These are phyloP conservation scores for Lepisosteus osseus DNA, from an alignment of 2,113 vertebrate species.

Conservation along the genomic window DNA sequence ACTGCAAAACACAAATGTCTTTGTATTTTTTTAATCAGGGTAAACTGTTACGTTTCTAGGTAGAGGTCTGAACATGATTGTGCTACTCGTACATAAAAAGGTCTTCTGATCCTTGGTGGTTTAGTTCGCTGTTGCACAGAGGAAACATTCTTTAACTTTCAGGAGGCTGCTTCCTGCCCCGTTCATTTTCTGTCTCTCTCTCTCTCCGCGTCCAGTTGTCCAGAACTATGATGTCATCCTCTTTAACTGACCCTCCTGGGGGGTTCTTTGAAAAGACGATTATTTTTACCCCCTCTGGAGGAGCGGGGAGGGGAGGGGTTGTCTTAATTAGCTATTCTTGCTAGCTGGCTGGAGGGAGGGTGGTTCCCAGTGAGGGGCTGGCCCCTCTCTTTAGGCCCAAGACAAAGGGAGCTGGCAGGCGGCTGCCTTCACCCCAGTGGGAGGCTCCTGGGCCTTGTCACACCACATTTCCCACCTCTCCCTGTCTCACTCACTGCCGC, in stretches of 20 bases:
- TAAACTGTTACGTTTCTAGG: no score
- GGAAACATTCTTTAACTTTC: no score
- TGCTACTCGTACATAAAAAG: no score
- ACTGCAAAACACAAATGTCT: no score
- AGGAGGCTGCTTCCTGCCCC: no score
- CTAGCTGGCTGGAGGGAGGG: constrained; percentile 50
- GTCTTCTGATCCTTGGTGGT: no score
- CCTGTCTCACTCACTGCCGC: constrained; percentile 46
- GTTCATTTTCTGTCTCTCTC: not conserved
- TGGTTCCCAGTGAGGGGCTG: constrained; percentile 45
- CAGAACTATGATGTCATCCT: constrained; percentile 41
- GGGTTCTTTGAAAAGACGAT: constrained; percentile 53
- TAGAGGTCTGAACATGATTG: no score
- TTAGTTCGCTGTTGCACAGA: no score
- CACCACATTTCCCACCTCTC: constrained; percentile 56
- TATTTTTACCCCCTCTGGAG: constrained; percentile 58
- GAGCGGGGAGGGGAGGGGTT: constrained; percentile 26
- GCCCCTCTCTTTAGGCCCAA: constrained; percentile 45
- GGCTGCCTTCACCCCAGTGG: constrained; percentile 56
- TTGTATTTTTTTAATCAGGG: no score
- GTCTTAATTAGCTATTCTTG: constrained; percentile 72
- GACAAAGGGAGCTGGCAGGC: constrained; percentile 59
- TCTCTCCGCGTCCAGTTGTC: constrained; percentile 24
- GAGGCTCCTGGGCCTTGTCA: constrained; percentile 63
- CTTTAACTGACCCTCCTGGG: constrained; percentile 35